Base-by-base conservation (phyloP, 2,888 invertebrate species). In the Dromius quadrimaculatus region DNA sequence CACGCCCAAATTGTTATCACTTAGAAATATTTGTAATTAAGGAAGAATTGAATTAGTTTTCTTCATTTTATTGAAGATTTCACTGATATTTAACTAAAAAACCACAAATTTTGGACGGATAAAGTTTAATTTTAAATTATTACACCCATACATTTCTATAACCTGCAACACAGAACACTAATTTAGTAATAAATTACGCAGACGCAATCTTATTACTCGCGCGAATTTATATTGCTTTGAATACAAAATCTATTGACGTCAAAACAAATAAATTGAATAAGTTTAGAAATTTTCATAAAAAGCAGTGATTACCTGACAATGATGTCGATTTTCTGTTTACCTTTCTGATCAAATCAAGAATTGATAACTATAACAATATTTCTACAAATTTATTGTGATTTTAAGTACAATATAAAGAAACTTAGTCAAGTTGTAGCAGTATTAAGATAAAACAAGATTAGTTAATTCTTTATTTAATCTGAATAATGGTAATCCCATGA, bases 401-500 rank as follows among this genome's bases (percentile, higher is more conserved):
- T n/a, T n/a, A n/a, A n/a, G n/a, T n/a, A n/a, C n/a, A n/a, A n/a
- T n/a, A n/a, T n/a, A n/a, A n/a, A n/a, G n/a, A n/a, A n/a, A n/a
- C n/a, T n/a, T n/a, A n/a, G n/a, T n/a, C n/a, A n/a, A n/a, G n/a
- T n/a, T n/a, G n/a, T n/a, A n/a, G n/a, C n/a, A n/a, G n/a, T n/a
- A 28, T 54, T 54, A 54, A 8, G 28, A 28, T 9, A 54, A 54
- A 54, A 78, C 15, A 63, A 80, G 74, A 70, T 76, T 76, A 70
- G 81, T 80, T 38, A 82, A 72, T 72, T 77, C 76, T 62, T 76
- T 71, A 0, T 77, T 75, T 45, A 83, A 75, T 73, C 79, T 75
- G 78, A 87, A 85, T 6, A 90, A 76, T 9, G 92, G 92, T 74
- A 92, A 84, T 20, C 92, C 92, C 77, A 90, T 86, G 0, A 92